Evolutionary conservation across 2,888 invertebrate genomes (phyloP).

Genomic region (Ypsolopha sequella): DNA sequence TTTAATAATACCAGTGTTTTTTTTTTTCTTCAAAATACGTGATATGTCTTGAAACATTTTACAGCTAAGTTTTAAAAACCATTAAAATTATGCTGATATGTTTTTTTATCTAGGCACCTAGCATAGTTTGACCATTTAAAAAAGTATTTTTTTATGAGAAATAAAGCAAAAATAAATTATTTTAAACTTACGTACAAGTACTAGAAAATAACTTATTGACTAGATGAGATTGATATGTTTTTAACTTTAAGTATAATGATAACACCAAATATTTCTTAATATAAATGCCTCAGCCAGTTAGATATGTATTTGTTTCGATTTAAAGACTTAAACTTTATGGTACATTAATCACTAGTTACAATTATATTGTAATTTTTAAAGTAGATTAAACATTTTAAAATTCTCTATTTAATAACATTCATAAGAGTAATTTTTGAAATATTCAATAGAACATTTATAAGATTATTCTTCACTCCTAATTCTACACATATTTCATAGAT

Average conservation of each 20-base stretch:
- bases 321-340: slow-evolving; percentile 43
- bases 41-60: slow-evolving; percentile 18
- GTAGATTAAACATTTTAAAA: slow-evolving; percentile 4
- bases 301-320: slow-evolving; percentile 65
- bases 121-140: slow-evolving; percentile 18
- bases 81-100: slow-evolving; percentile 37
- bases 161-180: not conserved
- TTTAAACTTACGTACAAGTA: not conserved
- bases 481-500: not conserved
- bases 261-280: slow-evolving; percentile 48
- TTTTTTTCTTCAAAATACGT: slow-evolving; percentile 16
- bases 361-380: slow-evolving; percentile 32
- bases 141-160: not conserved
- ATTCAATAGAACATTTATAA: slow-evolving; percentile 24
- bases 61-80: not conserved
- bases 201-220: not conserved
- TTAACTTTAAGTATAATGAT: slow-evolving; percentile 16
- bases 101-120: slow-evolving; percentile 53
- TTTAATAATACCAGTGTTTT: slow-evolving; percentile 6
- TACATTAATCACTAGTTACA: slow-evolving; percentile 28
- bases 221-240: slow-evolving; percentile 22
- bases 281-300: slow-evolving; percentile 69
- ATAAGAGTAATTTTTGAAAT: slow-evolving; percentile 24
- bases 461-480: slow-evolving; percentile 10
- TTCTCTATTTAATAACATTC: slow-evolving; percentile 26